phyloP scores from a whole-genome alignment of 2,797 vertebrate species.

The Sarcophilus harrisii region DNA sequence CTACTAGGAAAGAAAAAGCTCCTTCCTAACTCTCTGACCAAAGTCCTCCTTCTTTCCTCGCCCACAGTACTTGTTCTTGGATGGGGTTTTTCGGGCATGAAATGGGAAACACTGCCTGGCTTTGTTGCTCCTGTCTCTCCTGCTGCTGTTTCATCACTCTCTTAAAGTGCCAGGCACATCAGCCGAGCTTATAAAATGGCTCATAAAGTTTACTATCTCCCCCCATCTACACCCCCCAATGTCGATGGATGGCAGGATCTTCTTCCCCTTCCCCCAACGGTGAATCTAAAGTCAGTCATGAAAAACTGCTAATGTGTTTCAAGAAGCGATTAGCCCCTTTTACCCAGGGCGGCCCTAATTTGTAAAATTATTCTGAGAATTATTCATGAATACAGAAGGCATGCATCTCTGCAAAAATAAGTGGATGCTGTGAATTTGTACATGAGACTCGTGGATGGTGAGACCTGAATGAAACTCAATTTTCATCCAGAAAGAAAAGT shows the following conservation, averaged over 20 bases:
- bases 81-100: conserved; percentile 45
- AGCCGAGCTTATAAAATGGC: conserved; percentile 76
- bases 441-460: neutral
- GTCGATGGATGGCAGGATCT: conserved; percentile 3
- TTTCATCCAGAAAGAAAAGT: neutral
- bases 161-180: conserved; percentile 65
- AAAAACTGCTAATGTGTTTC: conserved; percentile 77
- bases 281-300: conserved; percentile 76
- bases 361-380: neutral
- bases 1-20: neutral
- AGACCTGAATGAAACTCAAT: neutral
- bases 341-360: conserved; percentile 75
- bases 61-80: conserved; percentile 3
- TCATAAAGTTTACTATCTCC: conserved; percentile 73
- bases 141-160: conserved; percentile 68
- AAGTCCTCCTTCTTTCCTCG: conserved; percentile 4
- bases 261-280: conserved; percentile 47
- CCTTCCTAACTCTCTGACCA: neutral
- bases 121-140: conserved; percentile 64
- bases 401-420: neutral
- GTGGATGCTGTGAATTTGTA: neutral
- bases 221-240: neutral
- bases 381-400: neutral
- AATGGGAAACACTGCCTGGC: conserved; percentile 47
- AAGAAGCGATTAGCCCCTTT: conserved; percentile 78